phyloP scores from a whole-genome alignment of 64 coral and sea anemone genomes.

The Pachyseris speciosa region DNA sequence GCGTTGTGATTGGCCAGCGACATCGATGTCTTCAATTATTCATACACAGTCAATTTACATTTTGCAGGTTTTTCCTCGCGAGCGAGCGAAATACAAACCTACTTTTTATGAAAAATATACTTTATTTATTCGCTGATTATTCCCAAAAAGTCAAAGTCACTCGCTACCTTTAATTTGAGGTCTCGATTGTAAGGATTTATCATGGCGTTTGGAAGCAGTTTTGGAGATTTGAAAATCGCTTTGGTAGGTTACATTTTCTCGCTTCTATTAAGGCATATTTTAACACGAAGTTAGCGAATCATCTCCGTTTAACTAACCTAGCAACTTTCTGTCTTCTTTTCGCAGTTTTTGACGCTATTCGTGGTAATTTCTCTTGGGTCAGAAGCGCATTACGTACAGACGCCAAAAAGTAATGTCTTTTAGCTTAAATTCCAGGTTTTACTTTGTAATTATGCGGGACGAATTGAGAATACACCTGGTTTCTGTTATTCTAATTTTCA shows the following conservation, averaged over 20 bases:
- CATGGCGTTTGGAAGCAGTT: background rate
- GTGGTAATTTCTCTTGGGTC: background rate
- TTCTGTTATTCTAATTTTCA: background rate
- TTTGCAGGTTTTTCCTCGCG: background rate
- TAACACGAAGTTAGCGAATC: background rate
- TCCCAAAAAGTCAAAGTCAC: background rate
- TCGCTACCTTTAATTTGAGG: background rate
- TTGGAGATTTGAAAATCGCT: background rate
- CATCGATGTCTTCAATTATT: constrained; percentile 27
- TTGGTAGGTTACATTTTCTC: constrained; percentile 20
- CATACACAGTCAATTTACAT: constrained; percentile 23
- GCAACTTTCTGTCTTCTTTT: background rate
- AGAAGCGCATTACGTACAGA: background rate
- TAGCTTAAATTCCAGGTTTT: background rate
- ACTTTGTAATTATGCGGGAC: background rate
- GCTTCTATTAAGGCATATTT: background rate
- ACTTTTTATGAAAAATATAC: background rate
- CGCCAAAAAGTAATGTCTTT: background rate
- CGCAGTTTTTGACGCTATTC: constrained; percentile 3
- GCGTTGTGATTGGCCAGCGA: background rate
- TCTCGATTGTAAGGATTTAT: background rate
- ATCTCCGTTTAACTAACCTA: background rate
- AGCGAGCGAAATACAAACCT: constrained; percentile 14
- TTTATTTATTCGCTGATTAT: background rate
- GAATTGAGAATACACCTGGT: background rate